These are phyloP conservation scores for Paraescarpia echinospica DNA, from an alignment of 1,140 invertebrate species.

Conservation along the genomic window DNA sequence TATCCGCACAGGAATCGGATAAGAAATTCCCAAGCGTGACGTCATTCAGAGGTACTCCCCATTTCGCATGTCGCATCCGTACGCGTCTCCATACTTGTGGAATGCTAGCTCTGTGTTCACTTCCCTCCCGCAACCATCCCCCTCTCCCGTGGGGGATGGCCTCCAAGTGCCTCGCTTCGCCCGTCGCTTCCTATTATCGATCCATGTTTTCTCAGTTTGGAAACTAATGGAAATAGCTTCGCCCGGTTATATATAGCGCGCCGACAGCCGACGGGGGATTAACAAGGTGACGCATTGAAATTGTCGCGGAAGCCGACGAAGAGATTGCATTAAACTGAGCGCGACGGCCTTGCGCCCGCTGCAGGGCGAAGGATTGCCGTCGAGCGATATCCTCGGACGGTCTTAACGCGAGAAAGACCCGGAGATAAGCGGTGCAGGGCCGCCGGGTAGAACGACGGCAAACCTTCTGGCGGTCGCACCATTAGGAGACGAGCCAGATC, in stretches of 20 bases:
- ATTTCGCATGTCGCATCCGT: too few species aligned
- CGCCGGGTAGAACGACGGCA: background rate
- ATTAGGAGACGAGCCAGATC: background rate
- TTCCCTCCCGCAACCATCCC: too few species aligned
- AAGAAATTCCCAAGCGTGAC: too few species aligned
- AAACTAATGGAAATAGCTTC: background rate
- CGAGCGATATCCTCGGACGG: too few species aligned
- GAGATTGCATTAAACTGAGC: background rate
- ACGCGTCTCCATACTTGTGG: too few species aligned
- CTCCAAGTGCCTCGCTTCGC: background rate
- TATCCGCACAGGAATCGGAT: too few species aligned
- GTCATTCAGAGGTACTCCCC: too few species aligned
- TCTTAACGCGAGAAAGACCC: background rate
- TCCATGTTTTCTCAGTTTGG: background rate
- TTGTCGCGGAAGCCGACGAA: background rate
- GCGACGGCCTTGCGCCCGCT: background rate
- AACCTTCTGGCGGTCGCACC: background rate
- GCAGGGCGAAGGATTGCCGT: background rate
- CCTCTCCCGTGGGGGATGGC: background rate
- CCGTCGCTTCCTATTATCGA: background rate
- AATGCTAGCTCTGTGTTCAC: too few species aligned
- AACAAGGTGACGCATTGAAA: background rate
- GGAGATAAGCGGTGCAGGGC: background rate
- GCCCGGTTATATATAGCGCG: background rate
- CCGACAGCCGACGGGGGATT: background rate